A percentile compares a stretch with the other conserved stretches of the same genome.
These are phyloP conservation scores for Micronycteris hirsuta DNA, from an alignment of 2,113 vertebrate genomes.

Conservation along the genomic window DNA sequence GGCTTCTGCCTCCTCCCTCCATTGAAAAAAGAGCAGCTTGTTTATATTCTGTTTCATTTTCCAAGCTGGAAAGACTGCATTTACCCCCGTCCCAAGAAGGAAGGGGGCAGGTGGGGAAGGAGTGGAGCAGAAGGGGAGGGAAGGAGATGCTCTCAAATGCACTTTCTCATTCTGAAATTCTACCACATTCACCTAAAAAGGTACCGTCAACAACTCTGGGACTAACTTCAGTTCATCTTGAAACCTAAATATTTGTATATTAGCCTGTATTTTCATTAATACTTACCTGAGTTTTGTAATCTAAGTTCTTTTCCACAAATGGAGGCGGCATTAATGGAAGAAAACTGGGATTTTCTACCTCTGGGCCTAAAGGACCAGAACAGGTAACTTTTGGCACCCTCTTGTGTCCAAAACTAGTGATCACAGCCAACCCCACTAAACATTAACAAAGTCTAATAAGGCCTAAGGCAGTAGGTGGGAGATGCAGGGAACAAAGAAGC, in stretches of 20 bases:
- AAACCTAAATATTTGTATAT: not conserved
- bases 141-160: not conserved
- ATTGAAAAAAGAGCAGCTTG: not conserved
- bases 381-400: not conserved
- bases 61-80: not conserved
- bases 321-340: not conserved
- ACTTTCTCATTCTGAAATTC: not conserved
- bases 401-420: constrained; percentile 11
- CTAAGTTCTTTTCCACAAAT: not conserved
- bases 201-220: not conserved
- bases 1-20: not conserved
- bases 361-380: not conserved
- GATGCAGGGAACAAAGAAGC: not conserved
- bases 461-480: not conserved
- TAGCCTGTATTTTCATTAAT: not conserved
- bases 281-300: not conserved
- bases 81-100: not conserved
- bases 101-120: not conserved
- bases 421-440: not conserved
- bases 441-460: not conserved
- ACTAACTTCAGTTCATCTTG: not conserved
- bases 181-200: not conserved
- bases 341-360: not conserved
- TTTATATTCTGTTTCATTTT: not conserved
- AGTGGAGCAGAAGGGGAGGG: not conserved